These are phyloP conservation scores for Eupithecia subumbrata DNA, from an alignment of 2,888 invertebrate genomes.

Conservation along the genomic window DNA sequence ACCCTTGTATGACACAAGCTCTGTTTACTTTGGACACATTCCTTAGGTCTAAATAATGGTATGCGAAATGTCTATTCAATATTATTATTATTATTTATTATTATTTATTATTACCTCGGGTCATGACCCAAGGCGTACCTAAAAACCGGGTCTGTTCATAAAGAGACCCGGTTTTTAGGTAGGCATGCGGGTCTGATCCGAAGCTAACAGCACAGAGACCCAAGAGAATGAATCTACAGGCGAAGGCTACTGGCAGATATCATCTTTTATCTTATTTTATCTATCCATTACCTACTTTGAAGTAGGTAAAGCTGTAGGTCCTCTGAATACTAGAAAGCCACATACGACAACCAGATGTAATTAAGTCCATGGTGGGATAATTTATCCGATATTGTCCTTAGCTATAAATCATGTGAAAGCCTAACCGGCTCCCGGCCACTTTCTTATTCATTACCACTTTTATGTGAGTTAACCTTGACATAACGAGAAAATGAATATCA, in stretches of 20 bases:
- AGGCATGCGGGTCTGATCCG: neutral
- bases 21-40: too few relatives aligned
- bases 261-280: neutral
- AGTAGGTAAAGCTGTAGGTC: neutral
- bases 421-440: slow-evolving; percentile 17
- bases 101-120: too few relatives aligned
- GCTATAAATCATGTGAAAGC: slow-evolving; percentile 43
- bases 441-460: slow-evolving; percentile 34
- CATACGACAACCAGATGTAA: slow-evolving; percentile 7
- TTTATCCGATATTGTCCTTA: slow-evolving; percentile 13
- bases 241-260: neutral
- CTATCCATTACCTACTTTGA: neutral
- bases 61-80: too few relatives aligned
- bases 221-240: neutral
- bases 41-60: too few relatives aligned
- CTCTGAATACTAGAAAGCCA: neutral
- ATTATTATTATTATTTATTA: too few relatives aligned
- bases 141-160: too few relatives aligned
- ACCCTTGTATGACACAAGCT: too few relatives aligned
- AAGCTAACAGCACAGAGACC: neutral
- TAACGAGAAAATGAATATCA: neutral
- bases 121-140: too few relatives aligned
- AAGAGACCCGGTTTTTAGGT: too few relatives aligned
- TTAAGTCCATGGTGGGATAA: slow-evolving; percentile 23
- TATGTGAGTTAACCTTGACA: slow-evolving; percentile 25